Percentiles rank a stretch among this genome's conserved stretches.
Evolutionary conservation across 2,797 vertebrate genomes (phyloP).

Genomic region (Myiotriccus ornatus): DNA sequence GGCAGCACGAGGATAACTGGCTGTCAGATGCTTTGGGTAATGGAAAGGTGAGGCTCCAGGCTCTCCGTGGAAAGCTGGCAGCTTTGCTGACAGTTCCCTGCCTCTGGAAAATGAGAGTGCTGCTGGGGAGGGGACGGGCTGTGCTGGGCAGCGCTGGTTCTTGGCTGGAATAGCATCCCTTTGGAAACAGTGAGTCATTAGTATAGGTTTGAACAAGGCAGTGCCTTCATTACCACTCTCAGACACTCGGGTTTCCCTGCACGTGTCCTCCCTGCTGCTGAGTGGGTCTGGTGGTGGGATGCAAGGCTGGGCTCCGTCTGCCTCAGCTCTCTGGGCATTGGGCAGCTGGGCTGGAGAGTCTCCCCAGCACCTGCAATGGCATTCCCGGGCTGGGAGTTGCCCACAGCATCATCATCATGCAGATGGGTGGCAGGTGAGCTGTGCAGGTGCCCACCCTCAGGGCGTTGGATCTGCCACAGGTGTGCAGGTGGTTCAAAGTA

Average conservation of each 20-base stretch:
- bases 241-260: accelerated
- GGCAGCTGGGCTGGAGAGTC: neutral
- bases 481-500: neutral
- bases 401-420: accelerated
- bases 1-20: neutral
- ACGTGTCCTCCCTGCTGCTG: accelerated
- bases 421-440: neutral
- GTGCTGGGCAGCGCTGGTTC: accelerated
- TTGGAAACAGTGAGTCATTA: accelerated
- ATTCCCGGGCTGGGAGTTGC: neutral
- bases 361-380: neutral
- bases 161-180: neutral
- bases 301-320: neutral
- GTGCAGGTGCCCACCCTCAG: neutral
- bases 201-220: accelerated
- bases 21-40: neutral
- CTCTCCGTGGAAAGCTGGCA: neutral
- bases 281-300: too few species aligned
- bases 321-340: accelerated
- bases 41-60: neutral
- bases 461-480: neutral
- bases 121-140: neutral
- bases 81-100: neutral
- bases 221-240: neutral
- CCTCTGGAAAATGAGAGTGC: neutral